Conservation (phyloP, 2,797 vertebrate species). For the Poeciliopsis turneri region DNA sequence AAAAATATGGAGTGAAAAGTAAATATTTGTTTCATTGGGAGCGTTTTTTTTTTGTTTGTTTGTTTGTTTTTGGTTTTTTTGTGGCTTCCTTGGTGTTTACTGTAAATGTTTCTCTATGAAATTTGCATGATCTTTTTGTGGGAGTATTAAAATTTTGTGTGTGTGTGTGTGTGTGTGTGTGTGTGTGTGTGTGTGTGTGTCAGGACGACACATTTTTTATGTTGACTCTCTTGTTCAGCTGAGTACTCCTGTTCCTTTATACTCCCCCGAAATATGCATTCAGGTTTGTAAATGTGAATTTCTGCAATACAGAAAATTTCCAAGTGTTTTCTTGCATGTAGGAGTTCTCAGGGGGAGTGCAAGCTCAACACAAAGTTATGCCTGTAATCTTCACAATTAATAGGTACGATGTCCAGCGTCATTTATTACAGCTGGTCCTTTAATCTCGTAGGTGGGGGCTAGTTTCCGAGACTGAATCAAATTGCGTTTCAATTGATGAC, state of each 20-base stretch:
- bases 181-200: not conserved
- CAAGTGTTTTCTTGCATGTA: not conserved
- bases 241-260: not conserved
- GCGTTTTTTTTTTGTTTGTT: no score
- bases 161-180: not conserved
- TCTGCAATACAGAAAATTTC: not conserved
- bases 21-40: conserved; percentile 9
- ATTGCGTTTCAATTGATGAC: conserved; percentile 62
- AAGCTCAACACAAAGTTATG: conserved; percentile 63
- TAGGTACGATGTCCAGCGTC: conserved; percentile 51
- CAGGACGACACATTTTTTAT: not conserved
- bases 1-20: not conserved
- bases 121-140: not conserved
- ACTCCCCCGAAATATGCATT: not conserved
- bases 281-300: not conserved
- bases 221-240: not conserved
- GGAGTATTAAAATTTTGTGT: not conserved
- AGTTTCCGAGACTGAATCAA: conserved; percentile 62
- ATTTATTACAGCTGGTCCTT: conserved; percentile 68
- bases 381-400: conserved; percentile 72
- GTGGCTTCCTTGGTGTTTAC: no score
- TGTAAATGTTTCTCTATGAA: not conserved
- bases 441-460: conserved; percentile 63
- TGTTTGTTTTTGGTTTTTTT: no score
- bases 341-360: conserved; percentile 14